Evolutionary conservation across 2,797 vertebrate species (phyloP), one percentile per base, ranked within the genome.

Genomic region (Erethizon dorsatum): DNA sequence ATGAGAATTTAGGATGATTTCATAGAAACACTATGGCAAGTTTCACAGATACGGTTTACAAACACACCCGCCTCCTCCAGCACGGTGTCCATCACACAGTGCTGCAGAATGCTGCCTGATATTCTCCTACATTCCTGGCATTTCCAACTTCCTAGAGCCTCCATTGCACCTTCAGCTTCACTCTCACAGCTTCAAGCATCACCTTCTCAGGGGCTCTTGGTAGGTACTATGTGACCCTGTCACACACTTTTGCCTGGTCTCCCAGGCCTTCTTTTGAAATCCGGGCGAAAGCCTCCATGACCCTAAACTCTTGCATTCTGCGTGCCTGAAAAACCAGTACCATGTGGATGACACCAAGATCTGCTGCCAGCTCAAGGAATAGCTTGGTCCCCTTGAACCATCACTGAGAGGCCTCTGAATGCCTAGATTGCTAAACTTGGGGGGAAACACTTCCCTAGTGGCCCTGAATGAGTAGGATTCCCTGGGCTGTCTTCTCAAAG

Each of bases 21-120:
- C n/a, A 37, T 50, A 88, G 71, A 88, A 93, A 77, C 41, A 69
- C 47, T 85, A 14, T 37, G 77, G 56, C 59, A 90, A 84, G 52
- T 83, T 63, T 47, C 93, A 20, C 45, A 67, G n/a, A 83, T 83
- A 45, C 28, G 10, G 12, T 83, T 86, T 92, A 82, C 82, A 79
- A 85, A 80, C 33, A 22, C 22, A 3, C 69, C 37, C 11, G 13
- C 11, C 20, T 71, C 37, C 37, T 73, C 69, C 37, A 88, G 13
- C 73, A 50, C 17, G 7, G 17, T 89, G 52, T 15, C 50, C 33
- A 15, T 79, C 31, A 26, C 13, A 50, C n/a, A 24, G 45, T 57
- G 20, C 31, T 63, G 22, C 75, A n/a, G 12, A n/a, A n/a, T 56
- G 57, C 85, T 65, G 71, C 52, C 75, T 63, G 41, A 9, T 77